Evolutionary conservation across 35 echinoderm and acorn worm species (phyloP).

Genomic region (Diadema setosum): DNA sequence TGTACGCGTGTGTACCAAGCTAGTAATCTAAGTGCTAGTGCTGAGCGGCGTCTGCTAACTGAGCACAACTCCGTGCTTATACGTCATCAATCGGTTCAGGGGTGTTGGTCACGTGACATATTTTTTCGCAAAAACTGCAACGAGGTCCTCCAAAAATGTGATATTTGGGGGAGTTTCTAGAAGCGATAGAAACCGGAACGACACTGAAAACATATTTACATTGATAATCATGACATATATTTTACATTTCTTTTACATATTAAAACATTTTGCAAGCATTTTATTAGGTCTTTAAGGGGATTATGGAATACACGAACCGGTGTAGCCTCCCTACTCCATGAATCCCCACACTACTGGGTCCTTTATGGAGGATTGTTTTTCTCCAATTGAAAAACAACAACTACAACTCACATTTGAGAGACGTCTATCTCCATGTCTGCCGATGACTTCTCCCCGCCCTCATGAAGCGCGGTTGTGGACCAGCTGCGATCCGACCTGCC

Average conservation of each 20-base stretch:
- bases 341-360: neutral
- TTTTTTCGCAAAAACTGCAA: too few relatives aligned
- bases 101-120: too few relatives aligned
- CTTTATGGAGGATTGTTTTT: neutral
- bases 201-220: neutral
- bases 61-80: too few relatives aligned
- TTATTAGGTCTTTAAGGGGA: neutral
- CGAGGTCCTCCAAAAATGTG: too few relatives aligned
- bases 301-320: too few relatives aligned
- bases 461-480: neutral
- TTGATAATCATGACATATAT: neutral
- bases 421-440: neutral
- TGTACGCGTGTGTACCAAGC: too few relatives aligned
- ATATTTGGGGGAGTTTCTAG: too few relatives aligned
- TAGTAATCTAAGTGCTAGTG: too few relatives aligned
- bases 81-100: too few relatives aligned
- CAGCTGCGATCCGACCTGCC: neutral
- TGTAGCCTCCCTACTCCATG: too few relatives aligned
- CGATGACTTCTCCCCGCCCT: neutral
- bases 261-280: neutral
- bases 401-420: neutral
- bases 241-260: neutral
- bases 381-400: neutral
- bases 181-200: too few relatives aligned
- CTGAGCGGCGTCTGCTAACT: too few relatives aligned